Evolutionary conservation across 1,140 invertebrate genomes (phyloP).

Genomic region (Chrysomallon squamiferum): DNA sequence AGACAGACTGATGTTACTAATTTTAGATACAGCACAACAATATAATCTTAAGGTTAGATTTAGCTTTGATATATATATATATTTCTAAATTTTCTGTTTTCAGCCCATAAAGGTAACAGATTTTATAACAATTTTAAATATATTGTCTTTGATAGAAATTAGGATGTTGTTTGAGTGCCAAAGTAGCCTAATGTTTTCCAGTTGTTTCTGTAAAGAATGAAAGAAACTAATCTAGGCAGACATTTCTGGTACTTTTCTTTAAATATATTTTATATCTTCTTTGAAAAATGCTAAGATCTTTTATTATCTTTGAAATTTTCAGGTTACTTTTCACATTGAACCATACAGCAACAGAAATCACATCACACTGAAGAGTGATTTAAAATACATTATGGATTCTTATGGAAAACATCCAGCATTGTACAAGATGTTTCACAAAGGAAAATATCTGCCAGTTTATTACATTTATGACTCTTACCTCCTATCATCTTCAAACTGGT

Average conservation of each 20-base stretch:
- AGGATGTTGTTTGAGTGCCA: too few relatives aligned
- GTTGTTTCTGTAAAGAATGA: too few relatives aligned
- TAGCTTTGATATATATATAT: neutral
- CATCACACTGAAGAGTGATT: constrained; percentile 49
- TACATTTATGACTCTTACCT: constrained; percentile 67
- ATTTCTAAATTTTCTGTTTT: too few relatives aligned
- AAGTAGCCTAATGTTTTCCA: too few relatives aligned
- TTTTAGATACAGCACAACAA: constrained; percentile 59
- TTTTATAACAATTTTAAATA: too few relatives aligned
- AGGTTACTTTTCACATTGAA: constrained; percentile 66
- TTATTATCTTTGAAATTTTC: too few relatives aligned
- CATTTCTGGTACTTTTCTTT: too few relatives aligned
- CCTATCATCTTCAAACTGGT: constrained; percentile 53
- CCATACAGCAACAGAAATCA: constrained; percentile 63
- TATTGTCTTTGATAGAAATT: too few relatives aligned
- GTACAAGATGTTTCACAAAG: constrained; percentile 50
- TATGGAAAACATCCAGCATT: constrained; percentile 66
- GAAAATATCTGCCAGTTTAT: constrained; percentile 60
- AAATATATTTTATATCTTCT: too few relatives aligned
- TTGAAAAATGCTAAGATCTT: too few relatives aligned
- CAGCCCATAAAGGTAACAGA: too few relatives aligned
- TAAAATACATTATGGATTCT: constrained; percentile 61
- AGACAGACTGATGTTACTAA: constrained; percentile 52
- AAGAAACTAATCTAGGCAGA: too few relatives aligned
- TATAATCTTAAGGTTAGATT: constrained; percentile 61